These are phyloP conservation scores for Lutjanus campechanus DNA, from an alignment of 2,797 vertebrate genomes.

Conservation along the genomic window DNA sequence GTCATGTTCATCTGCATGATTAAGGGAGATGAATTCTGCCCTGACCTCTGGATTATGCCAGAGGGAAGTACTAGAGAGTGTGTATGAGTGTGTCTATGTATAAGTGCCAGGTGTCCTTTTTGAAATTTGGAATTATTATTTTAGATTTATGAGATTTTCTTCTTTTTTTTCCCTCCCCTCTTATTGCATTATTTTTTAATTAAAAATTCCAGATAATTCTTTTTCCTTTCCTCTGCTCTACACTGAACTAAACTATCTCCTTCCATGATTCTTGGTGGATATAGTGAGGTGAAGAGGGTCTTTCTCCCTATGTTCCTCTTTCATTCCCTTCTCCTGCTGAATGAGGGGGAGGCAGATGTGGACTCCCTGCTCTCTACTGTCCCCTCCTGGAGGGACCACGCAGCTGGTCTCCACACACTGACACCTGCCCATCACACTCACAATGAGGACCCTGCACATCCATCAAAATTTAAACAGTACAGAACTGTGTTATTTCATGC, in stretches of 20 bases:
- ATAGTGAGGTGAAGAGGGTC: conserved; percentile 27
- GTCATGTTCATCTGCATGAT: conserved; percentile 84
- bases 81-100: conserved; percentile 41
- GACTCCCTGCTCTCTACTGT: conserved; percentile 78
- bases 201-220: not conserved
- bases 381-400: conserved; percentile 77
- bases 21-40: conserved; percentile 81
- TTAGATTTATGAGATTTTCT: conserved; percentile 25
- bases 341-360: conserved; percentile 31
- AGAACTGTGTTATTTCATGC: conserved; percentile 1
- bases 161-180: not conserved
- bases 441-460: not conserved
- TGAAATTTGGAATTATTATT: conserved; percentile 32
- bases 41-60: conserved; percentile 80
- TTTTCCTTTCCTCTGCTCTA: not conserved
- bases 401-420: conserved; percentile 50
- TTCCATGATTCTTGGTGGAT: conserved; percentile 20
- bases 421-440: conserved; percentile 68
- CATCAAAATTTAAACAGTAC: conserved; percentile 4
- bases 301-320: conserved; percentile 8
- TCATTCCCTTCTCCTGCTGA: conserved; percentile 29
- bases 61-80: conserved; percentile 53
- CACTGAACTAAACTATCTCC: not conserved
- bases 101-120: conserved; percentile 28
- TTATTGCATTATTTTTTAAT: not conserved